Conservation (phyloP, 2,113 vertebrate genomes). For the Perca fluviatilis region DNA sequence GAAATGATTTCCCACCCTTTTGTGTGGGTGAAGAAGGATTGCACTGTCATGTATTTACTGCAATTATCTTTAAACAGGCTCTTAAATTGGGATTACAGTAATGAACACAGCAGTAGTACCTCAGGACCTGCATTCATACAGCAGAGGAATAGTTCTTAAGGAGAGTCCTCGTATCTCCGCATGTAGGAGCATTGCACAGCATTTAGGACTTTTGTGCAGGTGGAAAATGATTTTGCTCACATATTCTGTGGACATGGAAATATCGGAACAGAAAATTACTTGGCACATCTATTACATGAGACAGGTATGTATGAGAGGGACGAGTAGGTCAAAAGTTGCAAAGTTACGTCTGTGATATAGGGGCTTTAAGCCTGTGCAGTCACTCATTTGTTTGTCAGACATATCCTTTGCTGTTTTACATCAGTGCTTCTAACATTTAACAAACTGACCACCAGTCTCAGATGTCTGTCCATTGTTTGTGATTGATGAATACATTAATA, state of each 20-base stretch:
- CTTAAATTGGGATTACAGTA: constrained; percentile 44
- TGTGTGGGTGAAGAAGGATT: constrained; percentile 50
- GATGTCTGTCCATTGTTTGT: constrained; percentile 44
- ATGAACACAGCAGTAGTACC: constrained; percentile 43
- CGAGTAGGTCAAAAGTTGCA: too few relatives aligned
- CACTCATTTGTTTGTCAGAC: neutral
- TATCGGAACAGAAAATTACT: neutral
- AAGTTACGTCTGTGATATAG: neutral
- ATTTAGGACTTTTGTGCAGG: neutral
- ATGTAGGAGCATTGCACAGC: neutral
- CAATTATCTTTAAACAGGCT: constrained; percentile 8
- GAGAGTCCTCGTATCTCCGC: neutral
- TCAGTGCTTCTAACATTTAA: constrained; percentile 36
- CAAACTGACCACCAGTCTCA: constrained; percentile 46
- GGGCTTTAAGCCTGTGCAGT: constrained; percentile 10
- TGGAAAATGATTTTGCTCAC: constrained; percentile 3
- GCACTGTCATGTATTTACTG: constrained; percentile 32
- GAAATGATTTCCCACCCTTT: constrained; percentile 43
- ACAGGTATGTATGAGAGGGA: too few relatives aligned
- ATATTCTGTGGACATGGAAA: neutral
- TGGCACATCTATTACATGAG: too few relatives aligned
- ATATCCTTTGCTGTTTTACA: constrained; percentile 37
- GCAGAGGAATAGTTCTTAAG: neutral
- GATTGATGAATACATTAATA: constrained; percentile 74
- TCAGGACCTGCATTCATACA: constrained; percentile 19